Conservation (phyloP, 2,113 vertebrate genomes). For the Hiodon alosoides region DNA sequence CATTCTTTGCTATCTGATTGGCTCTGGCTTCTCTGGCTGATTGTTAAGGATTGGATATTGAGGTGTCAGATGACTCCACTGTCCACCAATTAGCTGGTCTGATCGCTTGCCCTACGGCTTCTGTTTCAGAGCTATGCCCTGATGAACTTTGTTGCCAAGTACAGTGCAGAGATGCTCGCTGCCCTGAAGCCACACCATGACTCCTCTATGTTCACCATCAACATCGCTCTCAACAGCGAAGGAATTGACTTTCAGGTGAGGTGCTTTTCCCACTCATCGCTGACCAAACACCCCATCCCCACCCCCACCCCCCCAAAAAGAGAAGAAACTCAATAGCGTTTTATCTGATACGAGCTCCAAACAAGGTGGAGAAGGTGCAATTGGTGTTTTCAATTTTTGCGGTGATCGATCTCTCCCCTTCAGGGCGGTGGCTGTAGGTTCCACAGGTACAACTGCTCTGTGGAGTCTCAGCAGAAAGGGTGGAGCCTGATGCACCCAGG, state of each 20-base stretch:
- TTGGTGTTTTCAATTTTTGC: not conserved
- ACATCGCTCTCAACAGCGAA: conserved; percentile 88
- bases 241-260: conserved; percentile 82
- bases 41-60: not conserved
- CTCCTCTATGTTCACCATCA: conserved; percentile 92
- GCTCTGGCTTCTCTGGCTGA: not conserved
- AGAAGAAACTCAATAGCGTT: too few species aligned
- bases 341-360: too few species aligned
- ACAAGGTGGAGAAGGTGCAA: not conserved
- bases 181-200: conserved; percentile 86
- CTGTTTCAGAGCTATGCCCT: conserved; percentile 73
- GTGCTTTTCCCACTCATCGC: not conserved
- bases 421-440: conserved; percentile 95
- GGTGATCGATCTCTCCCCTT: too few species aligned
- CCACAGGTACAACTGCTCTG: conserved; percentile 88
- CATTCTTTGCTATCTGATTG: too few species aligned
- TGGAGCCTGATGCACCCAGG: conserved; percentile 98
- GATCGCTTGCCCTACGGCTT: not conserved
- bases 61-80: not conserved
- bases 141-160: conserved; percentile 94
- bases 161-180: conserved; percentile 77
- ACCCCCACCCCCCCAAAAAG: too few species aligned
- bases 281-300: not conserved
- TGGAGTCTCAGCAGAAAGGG: conserved; percentile 87
- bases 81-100: not conserved